phyloP scores from a whole-genome alignment of 2,113 vertebrate genomes.

The Paedocypris sp. region DNA sequence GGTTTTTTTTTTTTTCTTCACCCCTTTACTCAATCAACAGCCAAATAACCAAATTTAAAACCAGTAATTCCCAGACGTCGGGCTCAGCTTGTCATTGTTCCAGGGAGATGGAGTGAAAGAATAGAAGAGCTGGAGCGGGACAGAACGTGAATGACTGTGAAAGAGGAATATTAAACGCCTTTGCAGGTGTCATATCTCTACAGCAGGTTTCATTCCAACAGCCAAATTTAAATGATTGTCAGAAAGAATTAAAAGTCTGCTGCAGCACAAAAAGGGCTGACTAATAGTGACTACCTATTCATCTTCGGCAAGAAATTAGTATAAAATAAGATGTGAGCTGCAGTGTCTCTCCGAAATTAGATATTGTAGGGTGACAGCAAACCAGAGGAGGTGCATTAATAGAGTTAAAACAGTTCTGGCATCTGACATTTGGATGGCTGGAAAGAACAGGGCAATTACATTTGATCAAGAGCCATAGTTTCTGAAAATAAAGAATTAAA shows the following conservation, averaged over 20 bases:
- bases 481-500: conserved; percentile 8
- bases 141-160: conserved; percentile 12
- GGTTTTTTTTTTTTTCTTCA: conserved; percentile 46
- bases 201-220: conserved; percentile 45
- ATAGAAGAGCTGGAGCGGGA: neutral
- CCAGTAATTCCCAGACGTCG: conserved; percentile 53
- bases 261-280: conserved; percentile 29
- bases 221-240: conserved; percentile 52
- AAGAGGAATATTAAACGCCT: conserved; percentile 44
- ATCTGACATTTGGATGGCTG: conserved; percentile 13
- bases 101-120: conserved; percentile 18
- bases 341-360: conserved; percentile 50
- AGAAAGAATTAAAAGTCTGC: conserved; percentile 46
- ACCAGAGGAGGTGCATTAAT: conserved; percentile 43
- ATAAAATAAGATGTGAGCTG: conserved; percentile 33
- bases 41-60: conserved; percentile 57
- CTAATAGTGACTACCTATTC: conserved; percentile 30
- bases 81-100: conserved; percentile 44
- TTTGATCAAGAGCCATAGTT: conserved; percentile 4
- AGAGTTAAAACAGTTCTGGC: conserved; percentile 43
- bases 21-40: conserved; percentile 61
- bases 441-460: conserved; percentile 16
- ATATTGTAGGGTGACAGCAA: conserved; percentile 44
- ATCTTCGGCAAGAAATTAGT: conserved; percentile 1
- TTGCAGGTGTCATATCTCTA: conserved; percentile 32